Evolutionary conservation across 2,797 vertebrate genomes (phyloP).

Genomic region (Ataeniobius toweri): DNA sequence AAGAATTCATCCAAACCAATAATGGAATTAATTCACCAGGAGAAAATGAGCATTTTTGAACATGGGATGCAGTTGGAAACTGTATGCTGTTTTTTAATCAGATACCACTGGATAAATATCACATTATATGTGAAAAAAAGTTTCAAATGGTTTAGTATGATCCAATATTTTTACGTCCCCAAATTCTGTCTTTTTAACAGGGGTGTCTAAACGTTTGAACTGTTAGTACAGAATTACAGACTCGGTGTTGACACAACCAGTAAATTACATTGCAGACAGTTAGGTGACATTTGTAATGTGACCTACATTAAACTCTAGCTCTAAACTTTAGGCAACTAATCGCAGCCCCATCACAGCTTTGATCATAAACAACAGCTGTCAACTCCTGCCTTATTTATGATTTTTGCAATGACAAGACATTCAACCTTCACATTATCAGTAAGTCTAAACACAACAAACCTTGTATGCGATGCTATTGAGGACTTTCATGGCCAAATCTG

Average conservation of each 20-base stretch:
- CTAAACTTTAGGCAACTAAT: not conserved
- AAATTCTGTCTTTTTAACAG: not conserved
- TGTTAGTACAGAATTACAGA: not conserved
- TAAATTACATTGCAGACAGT: not conserved
- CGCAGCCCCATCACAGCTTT: not conserved
- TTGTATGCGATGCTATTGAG: constrained; percentile 98
- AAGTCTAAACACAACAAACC: constrained; percentile 70
- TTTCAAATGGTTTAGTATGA: not conserved
- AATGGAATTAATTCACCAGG: not conserved
- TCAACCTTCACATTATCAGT: not conserved
- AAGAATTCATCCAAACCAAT: not conserved
- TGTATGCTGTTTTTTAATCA: not conserved
- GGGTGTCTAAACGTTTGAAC: not conserved
- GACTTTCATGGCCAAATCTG: constrained; percentile 96
- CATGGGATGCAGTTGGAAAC: too few species aligned
- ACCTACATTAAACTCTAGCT: not conserved
- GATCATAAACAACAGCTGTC: not conserved
- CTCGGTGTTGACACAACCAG: not conserved
- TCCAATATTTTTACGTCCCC: not conserved
- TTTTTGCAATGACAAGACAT: not conserved
- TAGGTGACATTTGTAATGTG: not conserved
- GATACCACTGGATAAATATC: not conserved
- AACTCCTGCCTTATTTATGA: not conserved
- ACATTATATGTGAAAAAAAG: not conserved
- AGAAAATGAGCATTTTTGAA: not conserved